Base-by-base conservation (phyloP, 2,113 vertebrate genomes). In the Climacteris rufus region DNA sequence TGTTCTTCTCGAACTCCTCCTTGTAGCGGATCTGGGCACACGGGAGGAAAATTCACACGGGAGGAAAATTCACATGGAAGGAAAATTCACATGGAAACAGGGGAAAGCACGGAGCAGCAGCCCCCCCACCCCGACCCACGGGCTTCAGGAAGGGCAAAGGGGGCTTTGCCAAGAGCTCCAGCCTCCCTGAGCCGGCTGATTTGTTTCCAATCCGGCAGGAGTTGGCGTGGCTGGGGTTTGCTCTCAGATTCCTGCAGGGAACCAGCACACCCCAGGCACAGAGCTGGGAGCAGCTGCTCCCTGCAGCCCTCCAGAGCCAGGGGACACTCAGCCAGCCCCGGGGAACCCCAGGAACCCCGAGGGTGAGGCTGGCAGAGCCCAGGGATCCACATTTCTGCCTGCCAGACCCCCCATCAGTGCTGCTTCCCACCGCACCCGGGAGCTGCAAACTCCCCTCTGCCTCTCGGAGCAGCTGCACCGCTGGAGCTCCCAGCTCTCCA, bases 1-100 rank as follows among this genome's bases (percentile, higher is more conserved):
- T 99, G 97, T 98, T 99, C 98, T 99, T 99, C 98, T 99, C 99
- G 85, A 99, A 99, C 53, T 99, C 99, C 96, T 99, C 99, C 98
- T 98, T 99, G 98, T 99, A 99, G 96, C 97, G 98, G 87, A 99
- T 99, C 99, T 99, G 98, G 63, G 76, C 3, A 30, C 6, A 3
- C 13, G 8, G 7, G 2, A 4, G 21, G 7, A 10, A 40, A 15
- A 14, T 3, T n/a, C 3, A 30, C 6, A 3, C 13, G 8, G 7
- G 2, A 4, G 21, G 7, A 10, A 40, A 15, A 14, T 3, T n/a
- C n/a, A n/a, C n/a, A n/a, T n/a, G n/a, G n/a, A n/a, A n/a, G n/a
- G n/a, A n/a, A n/a, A n/a, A n/a, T n/a, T n/a, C n/a, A n/a, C n/a
- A n/a, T n/a, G n/a, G n/a, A n/a, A n/a, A n/a, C n/a, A n/a, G n/a